These are phyloP conservation scores for Monoplex corrugatus DNA, from an alignment of 2,888 invertebrate genomes.

Conservation along the genomic window DNA sequence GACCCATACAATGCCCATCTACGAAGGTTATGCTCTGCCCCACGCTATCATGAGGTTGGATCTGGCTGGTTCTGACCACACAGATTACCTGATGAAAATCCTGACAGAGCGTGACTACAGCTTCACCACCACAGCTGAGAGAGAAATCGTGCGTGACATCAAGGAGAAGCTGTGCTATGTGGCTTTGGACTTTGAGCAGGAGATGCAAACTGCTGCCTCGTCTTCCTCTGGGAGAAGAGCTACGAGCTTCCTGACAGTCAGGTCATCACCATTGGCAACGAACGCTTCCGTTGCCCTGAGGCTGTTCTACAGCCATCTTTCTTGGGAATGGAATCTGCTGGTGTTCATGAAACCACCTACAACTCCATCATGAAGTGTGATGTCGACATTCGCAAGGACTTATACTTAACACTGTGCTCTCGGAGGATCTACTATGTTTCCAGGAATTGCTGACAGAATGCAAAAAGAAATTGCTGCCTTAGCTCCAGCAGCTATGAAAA, in stretches of 20 bases:
- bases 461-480: slow-evolving; percentile 97
- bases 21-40: slow-evolving; percentile 86
- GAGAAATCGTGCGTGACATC: slow-evolving; percentile 96
- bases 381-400: slow-evolving; percentile 78
- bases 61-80: slow-evolving; percentile 72
- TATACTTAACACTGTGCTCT: slow-evolving; percentile 87
- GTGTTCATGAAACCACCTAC: slow-evolving; percentile 70
- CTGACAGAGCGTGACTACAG: slow-evolving; percentile 83
- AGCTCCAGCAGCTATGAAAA: slow-evolving; percentile 86
- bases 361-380: slow-evolving; percentile 74
- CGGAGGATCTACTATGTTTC: slow-evolving; percentile 98
- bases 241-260: slow-evolving; percentile 80
- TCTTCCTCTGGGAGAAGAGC: too few relatives aligned
- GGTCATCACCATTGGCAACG: slow-evolving; percentile 80
- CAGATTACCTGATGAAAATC: slow-evolving; percentile 79
- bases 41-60: slow-evolving; percentile 89
- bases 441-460: slow-evolving; percentile 98
- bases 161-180: slow-evolving; percentile 98
- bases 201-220: slow-evolving; percentile 89
- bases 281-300: slow-evolving; percentile 84
- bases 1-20: slow-evolving; percentile 93
- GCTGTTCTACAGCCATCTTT: slow-evolving; percentile 86
- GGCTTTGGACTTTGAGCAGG: slow-evolving; percentile 91
- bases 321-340: slow-evolving; percentile 84
- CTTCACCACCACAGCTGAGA: slow-evolving; percentile 87